Evolutionary conservation across 2,113 vertebrate genomes (phyloP), one percentile per base, ranked within the genome.

Genomic region (Eretmochelys imbricata): DNA sequence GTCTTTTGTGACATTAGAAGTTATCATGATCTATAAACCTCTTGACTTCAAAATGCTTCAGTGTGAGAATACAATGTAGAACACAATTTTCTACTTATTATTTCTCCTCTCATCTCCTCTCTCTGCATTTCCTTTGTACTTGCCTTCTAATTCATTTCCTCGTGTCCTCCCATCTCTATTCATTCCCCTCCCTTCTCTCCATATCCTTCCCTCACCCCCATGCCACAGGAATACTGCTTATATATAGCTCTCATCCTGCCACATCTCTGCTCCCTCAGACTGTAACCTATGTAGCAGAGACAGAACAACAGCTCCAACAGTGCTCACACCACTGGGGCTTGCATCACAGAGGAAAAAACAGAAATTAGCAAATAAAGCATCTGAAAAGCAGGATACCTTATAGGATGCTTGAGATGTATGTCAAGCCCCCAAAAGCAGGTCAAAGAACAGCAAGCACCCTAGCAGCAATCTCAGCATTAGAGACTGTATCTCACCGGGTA

Each of bases 221-320:
- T 1, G 0, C 27, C 0, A 85, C 85, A 90, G 69, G 2, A 65
- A 55, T n/a, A 31, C 4, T 29, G 29, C 25, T 78, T 0, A 0
- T 6, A 0, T 6, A 50, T n/a, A 72, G 35, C 42, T 79, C 38
- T 49, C 49, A 53, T 42, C 0, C 5, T 87, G 93, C 62, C 42
- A 65, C 20, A n/a, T 57, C 89, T 59, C 42, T 29, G 8, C 13
- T 50, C 79, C 55, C 19, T 46, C 82, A 17, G 12, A 22, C 51
- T 82, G 86, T 69, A 84, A 17, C 22, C 48, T 53, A 80, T 10
- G 42, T 4, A 0, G 8, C 19, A 76, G 12, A 49, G 57, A 31
- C 8, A 55, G 65, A 50, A 38, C 48, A 91, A 65, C 57, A 76
- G 46, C 87, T 11, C 80, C 79, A 88, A 11, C 29, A 2, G 11